A percentile compares a stretch with the other conserved stretches of the same genome.
phyloP scores from a whole-genome alignment of 2,888 invertebrate species.

The Pyrochroa serraticornis region DNA sequence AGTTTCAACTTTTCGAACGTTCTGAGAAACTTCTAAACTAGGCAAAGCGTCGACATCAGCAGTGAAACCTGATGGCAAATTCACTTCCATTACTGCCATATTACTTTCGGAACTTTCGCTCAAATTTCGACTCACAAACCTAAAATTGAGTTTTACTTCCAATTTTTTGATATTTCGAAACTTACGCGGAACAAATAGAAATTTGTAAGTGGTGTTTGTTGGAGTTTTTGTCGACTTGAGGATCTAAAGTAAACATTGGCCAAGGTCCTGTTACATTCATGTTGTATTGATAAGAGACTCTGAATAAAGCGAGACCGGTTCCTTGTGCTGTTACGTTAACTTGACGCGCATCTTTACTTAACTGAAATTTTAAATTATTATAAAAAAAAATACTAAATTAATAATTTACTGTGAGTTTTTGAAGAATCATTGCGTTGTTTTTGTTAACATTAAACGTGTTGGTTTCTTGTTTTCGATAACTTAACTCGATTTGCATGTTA shows the following conservation, averaged over 20 bases:
- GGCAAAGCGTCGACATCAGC: conserved; percentile 79
- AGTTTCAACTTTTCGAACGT: conserved; percentile 72
- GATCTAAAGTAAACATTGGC: conserved; percentile 86
- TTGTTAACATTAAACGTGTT: conserved; percentile 72
- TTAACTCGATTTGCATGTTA: conserved; percentile 56
- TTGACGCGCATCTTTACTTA: conserved; percentile 63
- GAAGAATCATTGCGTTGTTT: conserved; percentile 81
- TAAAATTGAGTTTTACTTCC: conserved; percentile 47
- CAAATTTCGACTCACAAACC: conserved; percentile 66
- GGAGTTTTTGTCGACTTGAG: conserved; percentile 82
- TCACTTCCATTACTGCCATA: conserved; percentile 89
- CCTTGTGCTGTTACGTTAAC: conserved; percentile 81
- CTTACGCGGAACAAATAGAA: conserved; percentile 80
- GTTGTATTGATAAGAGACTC: conserved; percentile 81
- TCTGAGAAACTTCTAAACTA: conserved; percentile 62
- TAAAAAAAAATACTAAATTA: too few relatives aligned
- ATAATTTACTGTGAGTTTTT: conserved; percentile 75
- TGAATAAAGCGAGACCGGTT: conserved; percentile 77
- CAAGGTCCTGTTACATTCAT: conserved; percentile 86
- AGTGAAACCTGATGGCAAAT: conserved; percentile 89
- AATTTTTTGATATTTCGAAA: conserved; percentile 10
- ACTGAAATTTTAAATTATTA: conserved; percentile 54
- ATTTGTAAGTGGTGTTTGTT: conserved; percentile 77
- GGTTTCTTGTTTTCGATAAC: conserved; percentile 56
- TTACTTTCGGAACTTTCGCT: conserved; percentile 77